A percentile compares a stretch with the other conserved stretches of the same genome.
phyloP scores from a whole-genome alignment of 1,140 invertebrate species.

The Asbolus verrucosus region DNA sequence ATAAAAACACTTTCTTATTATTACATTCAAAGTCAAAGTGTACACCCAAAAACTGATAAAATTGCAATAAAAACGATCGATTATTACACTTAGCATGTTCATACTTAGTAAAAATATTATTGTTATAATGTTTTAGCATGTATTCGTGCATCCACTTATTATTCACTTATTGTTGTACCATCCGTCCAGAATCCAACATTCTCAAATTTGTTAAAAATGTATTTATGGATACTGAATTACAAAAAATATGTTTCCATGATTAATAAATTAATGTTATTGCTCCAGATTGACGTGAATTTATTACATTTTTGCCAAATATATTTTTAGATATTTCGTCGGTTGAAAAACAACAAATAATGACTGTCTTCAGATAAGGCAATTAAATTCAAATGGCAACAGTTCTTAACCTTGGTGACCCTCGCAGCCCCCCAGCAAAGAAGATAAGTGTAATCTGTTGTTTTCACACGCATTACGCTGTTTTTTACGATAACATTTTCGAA shows the following conservation, averaged over 20 bases:
- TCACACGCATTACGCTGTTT: conserved; percentile 11
- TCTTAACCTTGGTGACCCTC: conserved; percentile 6
- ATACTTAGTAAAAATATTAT: no score
- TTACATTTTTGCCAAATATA: no score
- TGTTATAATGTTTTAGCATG: not conserved
- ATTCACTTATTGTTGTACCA: not conserved
- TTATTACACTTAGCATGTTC: no score
- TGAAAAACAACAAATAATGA: conserved; percentile 3
- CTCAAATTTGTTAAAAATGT: not conserved
- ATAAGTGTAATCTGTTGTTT: conserved; percentile 32
- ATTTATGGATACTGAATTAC: not conserved
- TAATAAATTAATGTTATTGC: conserved; percentile 29
- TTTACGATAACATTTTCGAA: conserved; percentile 27
- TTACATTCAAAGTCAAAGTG: no score
- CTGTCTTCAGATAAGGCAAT: not conserved
- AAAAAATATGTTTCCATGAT: not conserved
- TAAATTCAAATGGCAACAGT: conserved; percentile 12
- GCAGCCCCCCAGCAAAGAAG: conserved; percentile 16
- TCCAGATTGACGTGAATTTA: no score
- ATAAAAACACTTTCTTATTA: no score
- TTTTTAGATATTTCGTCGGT: no score
- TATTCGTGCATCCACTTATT: not conserved
- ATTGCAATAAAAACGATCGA: no score
- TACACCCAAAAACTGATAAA: no score
- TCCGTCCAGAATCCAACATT: conserved; percentile 30